phyloP scores from a whole-genome alignment of 2,888 invertebrate species.

The Ganaspis brasiliensis region DNA sequence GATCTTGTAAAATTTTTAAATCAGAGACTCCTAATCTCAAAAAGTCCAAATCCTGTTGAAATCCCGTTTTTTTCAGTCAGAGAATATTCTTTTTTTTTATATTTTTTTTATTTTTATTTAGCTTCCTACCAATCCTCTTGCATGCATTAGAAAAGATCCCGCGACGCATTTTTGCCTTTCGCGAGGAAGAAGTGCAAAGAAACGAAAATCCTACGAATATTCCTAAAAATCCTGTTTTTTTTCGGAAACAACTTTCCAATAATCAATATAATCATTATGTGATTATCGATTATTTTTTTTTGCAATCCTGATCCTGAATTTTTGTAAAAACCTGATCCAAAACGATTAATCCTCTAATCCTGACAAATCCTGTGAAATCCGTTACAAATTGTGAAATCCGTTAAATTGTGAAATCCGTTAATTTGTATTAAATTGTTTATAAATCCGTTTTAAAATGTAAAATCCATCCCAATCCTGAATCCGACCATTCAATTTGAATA shows the following conservation, averaged over 20 bases:
- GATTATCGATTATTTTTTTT: too few species aligned
- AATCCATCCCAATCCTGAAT: constrained; percentile 38
- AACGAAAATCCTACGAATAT: constrained; percentile 11
- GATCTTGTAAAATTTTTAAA: constrained; percentile 26
- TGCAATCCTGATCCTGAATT: too few species aligned
- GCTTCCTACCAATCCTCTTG: constrained; percentile 6
- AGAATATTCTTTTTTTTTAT: too few species aligned
- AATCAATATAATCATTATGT: too few species aligned
- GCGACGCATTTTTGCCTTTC: constrained; percentile 26
- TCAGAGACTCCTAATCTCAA: constrained; percentile 5
- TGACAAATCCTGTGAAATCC: constrained; percentile 18
- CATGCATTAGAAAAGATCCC: constrained; percentile 42
- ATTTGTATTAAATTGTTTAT: background rate
- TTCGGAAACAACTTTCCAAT: constrained; percentile 10
- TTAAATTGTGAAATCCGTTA: constrained; percentile 19
- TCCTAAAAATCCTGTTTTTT: constrained; percentile 35
- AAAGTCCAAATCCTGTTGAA: constrained; percentile 33
- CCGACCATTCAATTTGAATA: background rate
- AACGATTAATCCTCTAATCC: constrained; percentile 32
- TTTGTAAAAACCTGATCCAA: constrained; percentile 4
- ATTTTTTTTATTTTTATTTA: background rate
- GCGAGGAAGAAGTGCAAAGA: constrained; percentile 36
- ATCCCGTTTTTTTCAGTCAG: background rate
- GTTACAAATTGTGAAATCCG: constrained; percentile 23
- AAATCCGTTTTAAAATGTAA: constrained; percentile 18